These are phyloP conservation scores for Cyaniris semiargus DNA, from an alignment of 2,888 invertebrate genomes.

Conservation along the genomic window DNA sequence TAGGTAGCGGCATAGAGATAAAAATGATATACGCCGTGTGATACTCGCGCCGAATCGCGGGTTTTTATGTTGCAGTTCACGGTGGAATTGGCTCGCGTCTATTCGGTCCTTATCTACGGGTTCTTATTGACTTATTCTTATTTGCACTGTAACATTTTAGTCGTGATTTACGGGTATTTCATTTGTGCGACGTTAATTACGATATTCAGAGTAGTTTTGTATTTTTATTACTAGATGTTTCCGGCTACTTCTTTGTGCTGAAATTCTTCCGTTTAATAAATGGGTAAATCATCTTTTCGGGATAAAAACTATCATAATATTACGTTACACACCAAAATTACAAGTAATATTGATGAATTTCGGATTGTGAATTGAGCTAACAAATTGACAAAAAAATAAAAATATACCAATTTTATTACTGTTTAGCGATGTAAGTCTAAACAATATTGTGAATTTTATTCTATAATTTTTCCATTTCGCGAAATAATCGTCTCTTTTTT, in stretches of 20 bases:
- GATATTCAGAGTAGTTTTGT: not conserved
- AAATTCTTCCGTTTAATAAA: not conserved
- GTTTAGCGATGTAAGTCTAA: not conserved
- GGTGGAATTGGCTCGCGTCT: constrained; percentile 44
- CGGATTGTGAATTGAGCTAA: no score
- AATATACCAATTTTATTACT: not conserved
- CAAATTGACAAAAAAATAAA: not conserved
- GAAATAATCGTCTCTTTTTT: constrained; percentile 63
- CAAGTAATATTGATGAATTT: no score
- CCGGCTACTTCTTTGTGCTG: not conserved
- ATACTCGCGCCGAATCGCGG: constrained; percentile 48
- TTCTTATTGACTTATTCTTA: constrained; percentile 42
- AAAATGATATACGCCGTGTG: constrained; percentile 77
- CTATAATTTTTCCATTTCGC: constrained; percentile 50
- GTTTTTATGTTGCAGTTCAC: constrained; percentile 47
- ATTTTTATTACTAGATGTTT: not conserved
- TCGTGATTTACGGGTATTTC: not conserved
- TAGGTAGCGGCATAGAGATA: constrained; percentile 80
- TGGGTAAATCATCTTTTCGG: no score
- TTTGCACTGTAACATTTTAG: not conserved
- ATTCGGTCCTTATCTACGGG: constrained; percentile 43
- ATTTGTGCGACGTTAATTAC: not conserved
- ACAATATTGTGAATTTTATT: not conserved
- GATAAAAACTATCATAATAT: no score
- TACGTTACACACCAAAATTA: no score